Conservation (phyloP, 2,888 invertebrate genomes). For the Campoplex nolae region DNA sequence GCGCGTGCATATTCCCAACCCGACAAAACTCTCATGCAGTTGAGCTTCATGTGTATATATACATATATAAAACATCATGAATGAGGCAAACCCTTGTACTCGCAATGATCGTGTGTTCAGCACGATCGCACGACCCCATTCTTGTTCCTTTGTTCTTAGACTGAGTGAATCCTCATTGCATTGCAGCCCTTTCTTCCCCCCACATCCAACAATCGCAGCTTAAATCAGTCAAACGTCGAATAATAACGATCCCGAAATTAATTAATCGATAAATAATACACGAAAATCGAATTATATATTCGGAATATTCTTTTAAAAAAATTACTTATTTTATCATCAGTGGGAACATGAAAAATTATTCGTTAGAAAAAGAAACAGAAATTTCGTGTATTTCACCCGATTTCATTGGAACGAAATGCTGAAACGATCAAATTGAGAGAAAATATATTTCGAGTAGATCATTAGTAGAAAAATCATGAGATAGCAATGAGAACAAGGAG, state of each 20-base stretch:
- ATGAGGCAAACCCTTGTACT: slow-evolving; percentile 69
- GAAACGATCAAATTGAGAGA: background rate
- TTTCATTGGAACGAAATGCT: background rate
- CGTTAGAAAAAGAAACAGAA: background rate
- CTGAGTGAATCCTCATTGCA: slow-evolving; percentile 78
- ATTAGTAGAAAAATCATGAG: background rate
- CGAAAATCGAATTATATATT: slow-evolving; percentile 76
- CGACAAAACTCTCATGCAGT: slow-evolving; percentile 54
- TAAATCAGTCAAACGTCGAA: slow-evolving; percentile 80
- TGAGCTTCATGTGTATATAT: background rate
- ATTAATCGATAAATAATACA: slow-evolving; percentile 70
- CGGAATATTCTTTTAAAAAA: background rate
- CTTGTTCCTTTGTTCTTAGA: slow-evolving; percentile 81
- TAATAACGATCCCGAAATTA: slow-evolving; percentile 74
- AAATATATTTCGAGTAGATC: background rate
- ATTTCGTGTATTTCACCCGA: background rate
- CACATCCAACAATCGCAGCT: slow-evolving; percentile 59
- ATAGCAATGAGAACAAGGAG: slow-evolving; percentile 12
- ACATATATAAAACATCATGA: slow-evolving; percentile 34
- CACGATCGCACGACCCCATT: slow-evolving; percentile 66
- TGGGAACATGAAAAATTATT: background rate
- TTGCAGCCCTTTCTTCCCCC: slow-evolving; percentile 72
- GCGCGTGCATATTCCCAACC: slow-evolving; percentile 70
- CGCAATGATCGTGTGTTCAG: slow-evolving; percentile 64
- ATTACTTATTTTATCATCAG: background rate